Evolutionary conservation across 1,140 invertebrate species (phyloP), one percentile per base, ranked within the genome.

Genomic region (Hesperophylax magnus): DNA sequence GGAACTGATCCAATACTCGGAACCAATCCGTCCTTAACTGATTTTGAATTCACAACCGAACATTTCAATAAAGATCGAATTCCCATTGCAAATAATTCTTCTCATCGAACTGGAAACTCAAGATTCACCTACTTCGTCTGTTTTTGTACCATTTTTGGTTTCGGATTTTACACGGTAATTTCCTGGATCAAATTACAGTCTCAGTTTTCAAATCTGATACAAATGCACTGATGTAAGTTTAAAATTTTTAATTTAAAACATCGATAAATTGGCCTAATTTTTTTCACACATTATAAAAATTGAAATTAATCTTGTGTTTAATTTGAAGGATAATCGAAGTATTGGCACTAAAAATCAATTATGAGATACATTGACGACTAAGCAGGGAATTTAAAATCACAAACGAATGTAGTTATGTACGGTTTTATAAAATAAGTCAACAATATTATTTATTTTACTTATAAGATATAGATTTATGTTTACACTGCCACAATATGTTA

Each of bases 81-180:
- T 24, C 65, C 79, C 39, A 53, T 67, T 27, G 74, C 78, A n/a
- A 75, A 75, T 15, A 82, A 77, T 34, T 79, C 81, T 22, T 69
- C 77, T 8, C 77, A 71, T 17, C 18, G 34, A 24, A 24, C 7
- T 65, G 63, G 20, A 52, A 18, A 54, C n/a, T 4, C 60, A 7
- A 67, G 71, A 0, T 61, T 67, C 24, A 6, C 52, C 15, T 65
- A 79, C 47, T 9, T 74, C 4, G 1, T 82, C 15, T 76, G 65
- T 14, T 65, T 82, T 54, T 56, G 71, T 17, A 78, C 72, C n/a
- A 54, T 82, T 52, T 76, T 82, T 17, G 63, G 61, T 34, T 71
- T 77, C 20, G 61, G 31, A 22, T 47, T 69, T 17, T 82, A 77
- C 65, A 79, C 74, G 4, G 31, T 69, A 5, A 60, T 69, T 17